Evolutionary conservation across 2,113 vertebrate genomes (phyloP).

Genomic region (Zosterops lateralis): DNA sequence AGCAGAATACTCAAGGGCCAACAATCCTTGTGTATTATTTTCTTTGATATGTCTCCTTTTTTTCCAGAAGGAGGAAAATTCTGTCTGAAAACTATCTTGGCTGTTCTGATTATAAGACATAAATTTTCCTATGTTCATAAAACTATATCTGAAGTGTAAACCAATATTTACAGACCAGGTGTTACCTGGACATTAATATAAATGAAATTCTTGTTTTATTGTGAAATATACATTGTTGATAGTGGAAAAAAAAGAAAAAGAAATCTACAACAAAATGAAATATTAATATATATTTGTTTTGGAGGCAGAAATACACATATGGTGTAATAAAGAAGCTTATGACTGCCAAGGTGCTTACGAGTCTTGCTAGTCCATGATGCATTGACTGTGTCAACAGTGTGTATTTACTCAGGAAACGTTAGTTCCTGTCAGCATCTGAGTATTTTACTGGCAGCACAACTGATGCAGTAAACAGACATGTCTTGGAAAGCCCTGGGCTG

Average conservation of each 20-base stretch:
- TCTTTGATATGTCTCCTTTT: background rate
- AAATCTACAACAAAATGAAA: background rate
- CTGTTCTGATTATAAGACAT: background rate
- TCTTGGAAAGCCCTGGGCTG: background rate
- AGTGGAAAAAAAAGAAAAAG: background rate
- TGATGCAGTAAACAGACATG: background rate
- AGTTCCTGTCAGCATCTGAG: background rate
- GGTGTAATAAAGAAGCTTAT: background rate
- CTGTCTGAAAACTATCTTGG: background rate
- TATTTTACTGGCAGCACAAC: background rate
- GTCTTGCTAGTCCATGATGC: background rate
- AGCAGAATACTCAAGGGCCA: background rate
- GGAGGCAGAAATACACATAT: background rate
- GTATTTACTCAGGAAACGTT: constrained; percentile 30
- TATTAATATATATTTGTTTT: background rate
- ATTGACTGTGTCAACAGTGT: background rate
- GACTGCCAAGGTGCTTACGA: background rate
- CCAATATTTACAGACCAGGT: background rate
- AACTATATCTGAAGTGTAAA: background rate
- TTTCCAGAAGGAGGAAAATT: background rate
- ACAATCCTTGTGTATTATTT: background rate
- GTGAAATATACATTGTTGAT: background rate
- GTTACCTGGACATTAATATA: background rate
- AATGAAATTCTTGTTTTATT: background rate
- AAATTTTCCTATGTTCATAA: background rate